Evolutionary conservation across 2,888 invertebrate species (phyloP), one percentile per base, ranked within the genome.

Genomic region (Cephalotes varians): DNA sequence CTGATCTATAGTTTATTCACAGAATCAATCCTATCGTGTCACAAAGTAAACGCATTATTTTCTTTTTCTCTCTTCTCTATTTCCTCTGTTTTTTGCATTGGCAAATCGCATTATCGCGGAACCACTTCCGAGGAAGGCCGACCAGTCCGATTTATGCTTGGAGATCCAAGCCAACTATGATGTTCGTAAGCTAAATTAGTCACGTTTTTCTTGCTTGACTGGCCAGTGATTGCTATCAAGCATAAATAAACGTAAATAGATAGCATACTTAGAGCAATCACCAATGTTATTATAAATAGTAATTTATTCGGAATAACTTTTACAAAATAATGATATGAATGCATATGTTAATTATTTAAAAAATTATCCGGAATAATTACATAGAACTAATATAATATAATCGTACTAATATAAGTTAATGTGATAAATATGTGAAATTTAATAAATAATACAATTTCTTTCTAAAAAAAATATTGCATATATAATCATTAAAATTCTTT

Each of bases 101-200:
- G 15, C 15, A 21, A 18, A 31, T 77, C 56, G 15, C 67, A 77
- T 58, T 69, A 54, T 40, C 77, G 21, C 69, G 56, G 34, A 71
- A 71, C 34, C 71, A 71, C 56, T 79, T 79, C 71, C 71, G 74
- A 62, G 34, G 64, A 74, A 81, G 74, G 81, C 40, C 81, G 44
- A 74, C 81, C 34, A 5, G 81, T 81, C 51, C 5, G 34, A 79
- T 21, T 56, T 79, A 31, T 56, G 56, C 34, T 58, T 21, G 25
- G 18, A 77, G 54, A 77, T 77, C n/a, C 7, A 21, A 77, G 21
- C 4, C 56, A 44, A 18, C 28, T 77, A 67, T 28, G 40, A 69
- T 12, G 15, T 56, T n/a, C 34, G 21, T 18, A 58, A 56, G 56
- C 34, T 34, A 71, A 69, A 77, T 77, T 77, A 79, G 12, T 69